Evolutionary conservation across 2,113 vertebrate species (phyloP).

Genomic region (Amblyopsis rosae): DNA sequence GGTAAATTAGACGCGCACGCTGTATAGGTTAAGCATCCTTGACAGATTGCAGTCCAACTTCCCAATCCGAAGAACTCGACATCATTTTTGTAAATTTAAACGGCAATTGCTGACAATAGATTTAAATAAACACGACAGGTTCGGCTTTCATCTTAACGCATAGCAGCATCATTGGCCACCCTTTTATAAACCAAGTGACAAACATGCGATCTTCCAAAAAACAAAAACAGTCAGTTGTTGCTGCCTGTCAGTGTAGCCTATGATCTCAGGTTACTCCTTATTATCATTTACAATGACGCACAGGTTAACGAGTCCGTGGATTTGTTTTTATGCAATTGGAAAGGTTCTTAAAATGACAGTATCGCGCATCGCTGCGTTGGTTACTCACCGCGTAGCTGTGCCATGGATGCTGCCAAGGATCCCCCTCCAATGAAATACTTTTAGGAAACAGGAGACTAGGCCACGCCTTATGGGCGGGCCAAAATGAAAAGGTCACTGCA

Average conservation of each 20-base stretch:
- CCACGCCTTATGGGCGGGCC: constrained; percentile 73
- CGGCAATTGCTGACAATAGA: too few relatives aligned
- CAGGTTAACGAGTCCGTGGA: background rate
- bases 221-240: constrained; percentile 8
- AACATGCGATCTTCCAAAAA: constrained; percentile 18
- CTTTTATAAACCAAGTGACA: constrained; percentile 27
- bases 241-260: constrained; percentile 42
- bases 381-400: constrained; percentile 50
- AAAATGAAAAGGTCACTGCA: constrained; percentile 50
- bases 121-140: too few relatives aligned
- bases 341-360: too few relatives aligned
- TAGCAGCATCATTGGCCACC: background rate
- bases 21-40: too few relatives aligned
- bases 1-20: too few relatives aligned
- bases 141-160: too few relatives aligned
- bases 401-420: constrained; percentile 55
- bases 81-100: too few relatives aligned
- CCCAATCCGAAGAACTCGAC: too few relatives aligned
- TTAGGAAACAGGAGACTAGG: constrained; percentile 44
- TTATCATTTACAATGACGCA: background rate
- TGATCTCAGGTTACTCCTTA: constrained; percentile 12
- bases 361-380: background rate
- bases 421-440: constrained; percentile 36
- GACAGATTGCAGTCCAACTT: too few relatives aligned
- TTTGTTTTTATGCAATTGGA: too few relatives aligned